Percentiles rank a stretch among this genome's conserved stretches.
Evolutionary conservation across 2,113 vertebrate species (phyloP).

Genomic region (Ailurus styani): DNA sequence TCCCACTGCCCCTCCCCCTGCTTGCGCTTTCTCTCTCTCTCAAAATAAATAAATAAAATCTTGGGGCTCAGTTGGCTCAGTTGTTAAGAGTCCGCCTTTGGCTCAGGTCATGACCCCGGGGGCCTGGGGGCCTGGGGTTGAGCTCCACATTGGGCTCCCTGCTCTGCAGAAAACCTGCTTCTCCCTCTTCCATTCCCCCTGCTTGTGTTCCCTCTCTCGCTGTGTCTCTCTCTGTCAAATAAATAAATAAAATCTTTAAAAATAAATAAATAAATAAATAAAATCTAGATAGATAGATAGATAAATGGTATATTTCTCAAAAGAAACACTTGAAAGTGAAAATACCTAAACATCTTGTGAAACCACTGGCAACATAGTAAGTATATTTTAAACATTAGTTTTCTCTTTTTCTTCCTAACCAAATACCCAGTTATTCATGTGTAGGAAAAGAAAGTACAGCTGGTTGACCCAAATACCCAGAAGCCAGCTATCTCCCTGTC

Average conservation of each 20-base stretch:
- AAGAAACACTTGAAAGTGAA: neutral
- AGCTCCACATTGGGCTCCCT: too few species aligned
- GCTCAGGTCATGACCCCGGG: too few species aligned
- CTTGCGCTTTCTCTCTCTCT: neutral
- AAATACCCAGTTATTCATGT: neutral
- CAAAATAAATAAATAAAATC: neutral
- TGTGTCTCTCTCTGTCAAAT: too few species aligned
- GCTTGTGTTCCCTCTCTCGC: too few species aligned
- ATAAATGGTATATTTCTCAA: neutral
- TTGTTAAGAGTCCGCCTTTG: too few species aligned
- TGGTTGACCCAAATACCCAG: neutral
- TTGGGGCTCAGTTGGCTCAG: too few species aligned
- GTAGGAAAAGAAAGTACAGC: neutral
- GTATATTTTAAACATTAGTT: neutral
- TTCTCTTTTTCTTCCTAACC: neutral
- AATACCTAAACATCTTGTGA: neutral
- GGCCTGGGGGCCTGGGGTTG: too few species aligned
- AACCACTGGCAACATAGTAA: neutral
- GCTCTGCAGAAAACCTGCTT: too few species aligned
- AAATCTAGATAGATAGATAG: too few species aligned
- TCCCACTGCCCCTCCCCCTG: neutral
- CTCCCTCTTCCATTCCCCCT: too few species aligned
- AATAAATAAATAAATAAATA: too few species aligned
- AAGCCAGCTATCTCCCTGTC: neutral
- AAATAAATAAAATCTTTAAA: neutral